A percentile compares a stretch with the other conserved stretches of the same genome.
Evolutionary conservation across 2,113 vertebrate genomes (phyloP).

Genomic region (Charadrius vociferus): DNA sequence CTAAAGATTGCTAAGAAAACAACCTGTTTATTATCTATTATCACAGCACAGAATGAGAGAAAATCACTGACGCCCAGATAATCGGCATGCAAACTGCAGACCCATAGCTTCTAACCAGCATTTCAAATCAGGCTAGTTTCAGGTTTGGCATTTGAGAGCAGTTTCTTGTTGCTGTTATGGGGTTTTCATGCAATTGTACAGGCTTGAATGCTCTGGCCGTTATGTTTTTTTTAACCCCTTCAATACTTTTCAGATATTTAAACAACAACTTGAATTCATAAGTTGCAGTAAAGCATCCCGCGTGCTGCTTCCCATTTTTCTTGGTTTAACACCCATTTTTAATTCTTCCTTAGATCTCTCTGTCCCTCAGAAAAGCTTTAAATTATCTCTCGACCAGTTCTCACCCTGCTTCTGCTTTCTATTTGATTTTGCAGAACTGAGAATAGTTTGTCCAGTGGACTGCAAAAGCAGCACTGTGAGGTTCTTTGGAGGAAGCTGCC

Average conservation of each 20-base stretch:
- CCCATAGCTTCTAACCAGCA: not conserved
- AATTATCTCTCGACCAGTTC: not conserved
- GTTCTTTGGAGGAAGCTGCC: not conserved
- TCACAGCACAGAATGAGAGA: not conserved
- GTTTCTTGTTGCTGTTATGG: not conserved
- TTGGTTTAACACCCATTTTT: not conserved
- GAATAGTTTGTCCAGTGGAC: rapidly evolving
- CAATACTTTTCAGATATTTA: not conserved
- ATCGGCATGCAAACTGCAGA: not conserved
- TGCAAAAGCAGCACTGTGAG: not conserved
- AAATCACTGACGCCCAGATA: not conserved
- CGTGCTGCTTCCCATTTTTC: rapidly evolving
- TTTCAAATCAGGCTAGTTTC: not conserved
- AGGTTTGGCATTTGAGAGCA: not conserved
- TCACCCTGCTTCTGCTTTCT: not conserved
- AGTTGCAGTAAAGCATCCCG: not conserved
- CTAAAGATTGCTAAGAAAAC: not conserved
- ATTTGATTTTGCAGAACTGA: not conserved
- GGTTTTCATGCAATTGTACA: not conserved
- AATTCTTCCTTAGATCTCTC: not conserved
- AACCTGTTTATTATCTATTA: not conserved
- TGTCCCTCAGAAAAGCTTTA: not conserved
- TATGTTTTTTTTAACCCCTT: not conserved
- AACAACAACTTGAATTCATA: not conserved
- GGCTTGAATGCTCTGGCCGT: not conserved